Evolutionary conservation across 2,113 vertebrate species (phyloP), one percentile per base, ranked within the genome.

Genomic region (Plecturocebus donacophilus): DNA sequence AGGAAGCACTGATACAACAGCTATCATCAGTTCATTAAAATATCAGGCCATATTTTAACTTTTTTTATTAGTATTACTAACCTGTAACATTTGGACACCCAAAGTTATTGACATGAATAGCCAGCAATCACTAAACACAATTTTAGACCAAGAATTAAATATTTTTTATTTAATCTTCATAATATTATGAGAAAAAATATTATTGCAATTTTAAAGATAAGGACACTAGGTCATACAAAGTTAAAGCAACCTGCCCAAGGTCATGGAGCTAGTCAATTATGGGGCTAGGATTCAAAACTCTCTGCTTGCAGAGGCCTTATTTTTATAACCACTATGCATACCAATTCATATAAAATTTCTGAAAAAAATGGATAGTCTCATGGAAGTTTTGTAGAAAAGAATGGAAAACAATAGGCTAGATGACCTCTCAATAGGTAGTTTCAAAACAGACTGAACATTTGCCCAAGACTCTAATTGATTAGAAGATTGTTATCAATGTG

Each of bases 11-110:
- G 6, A 79, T 88, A 47, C 19, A 89, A 94, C 9, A 61, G 27
- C 3, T 40, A 49, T 52, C 17, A 79, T 75, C 10, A 68, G 3
- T 58, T 82, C 66, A 54, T 68, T 64, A 86, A 87, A 23, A 90
- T 7, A 8, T 47, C 27, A 85, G 38, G 20, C 4, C 4, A 45
- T 61, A 52, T 76, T 80, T 86, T 86, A 42, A 42, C 76, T 73
- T 73, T 77, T 77, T 81, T n/a, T 76, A 77, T 47, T 83, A 77
- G 25, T 90, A 91, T 93, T 42, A 77, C 79, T 81, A 92, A 89
- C 32, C 35, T 90, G 1, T 27, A 89, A 92, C 93, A 83, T 66
- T 91, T 12, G 86, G 27, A 79, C 17, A 94, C 3, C 47, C 35
- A 38, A 71, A 91, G 42, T 82, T 84, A 83, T 52, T 88, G 91